Evolutionary conservation across 2,797 vertebrate species (phyloP), one percentile per base, ranked within the genome.

Genomic region (Agapornis canus): DNA sequence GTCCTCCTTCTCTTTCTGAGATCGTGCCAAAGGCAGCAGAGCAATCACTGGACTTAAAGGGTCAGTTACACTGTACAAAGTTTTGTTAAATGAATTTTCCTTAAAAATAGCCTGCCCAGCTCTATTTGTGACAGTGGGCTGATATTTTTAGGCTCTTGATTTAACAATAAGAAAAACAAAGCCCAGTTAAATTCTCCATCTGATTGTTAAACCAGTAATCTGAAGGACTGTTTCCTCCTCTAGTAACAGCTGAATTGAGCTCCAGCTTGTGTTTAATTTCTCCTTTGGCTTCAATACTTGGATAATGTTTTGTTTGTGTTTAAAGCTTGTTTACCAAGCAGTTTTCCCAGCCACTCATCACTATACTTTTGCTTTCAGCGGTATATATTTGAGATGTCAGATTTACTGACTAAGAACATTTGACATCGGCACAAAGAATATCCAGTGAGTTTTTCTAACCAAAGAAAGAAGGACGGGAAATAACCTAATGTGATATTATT

Each of bases 131-230:
- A 90, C 61, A 81, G 18, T 72, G 45, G 10, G 22, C 49, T 52
- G 59, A 45, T 95, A 96, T 96, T 96, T 94, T 94, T 95, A 96
- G 91, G 16, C n/a, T 95, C 54, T 68, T 60, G 76, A 78, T 72
- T 90, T 88, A 95, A 75, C 82, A 95, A 87, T 32, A 93, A 70
- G 86, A 81, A 91, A 93, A 97, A 81, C 71, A 94, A 96, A 90
- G 25, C 22, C 71, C 47, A 78, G 51, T 56, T 90, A 91, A 81
- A 88, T 78, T 91, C 59, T 87, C 54, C 32, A 69, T 85, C 65
- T 94, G 91, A 93, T 91, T 94, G 61, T 86, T 95, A 95, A 96
- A 96, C 40, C 94, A 94, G 82, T 54, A 63, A 40, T 56, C 63
- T 82, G 65, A 92, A 93, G 81, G 65, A 83, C 18, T 54, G 64